phyloP scores from a whole-genome alignment of 2,113 vertebrate genomes.

The Pao palembangensis region DNA sequence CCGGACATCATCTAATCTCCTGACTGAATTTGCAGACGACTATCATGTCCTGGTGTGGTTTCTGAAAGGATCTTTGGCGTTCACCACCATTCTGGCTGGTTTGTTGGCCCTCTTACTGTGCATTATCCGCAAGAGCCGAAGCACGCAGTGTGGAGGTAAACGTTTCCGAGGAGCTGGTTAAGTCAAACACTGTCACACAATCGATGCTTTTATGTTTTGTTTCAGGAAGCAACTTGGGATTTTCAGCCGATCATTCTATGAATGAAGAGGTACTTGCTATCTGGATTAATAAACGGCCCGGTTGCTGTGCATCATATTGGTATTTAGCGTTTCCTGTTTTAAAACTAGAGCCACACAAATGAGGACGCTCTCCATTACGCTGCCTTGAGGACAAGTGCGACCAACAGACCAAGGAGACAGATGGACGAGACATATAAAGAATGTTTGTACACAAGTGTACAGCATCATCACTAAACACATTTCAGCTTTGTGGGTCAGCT shows the following conservation, averaged over 20 bases:
- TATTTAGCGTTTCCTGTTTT: not conserved
- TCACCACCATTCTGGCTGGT: constrained; percentile 16
- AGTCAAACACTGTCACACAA: too few relatives aligned
- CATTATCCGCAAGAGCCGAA: constrained; percentile 12
- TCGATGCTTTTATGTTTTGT: too few relatives aligned
- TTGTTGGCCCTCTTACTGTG: constrained; percentile 1
- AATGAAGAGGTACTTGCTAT: too few relatives aligned
- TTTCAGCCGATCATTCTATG: too few relatives aligned
- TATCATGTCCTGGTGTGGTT: constrained; percentile 8
- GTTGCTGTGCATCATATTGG: too few relatives aligned
- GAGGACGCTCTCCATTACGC: constrained; percentile 15
- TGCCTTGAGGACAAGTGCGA: not conserved
- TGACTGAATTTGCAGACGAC: not conserved
- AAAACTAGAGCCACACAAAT: not conserved
- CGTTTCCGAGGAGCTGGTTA: too few relatives aligned
- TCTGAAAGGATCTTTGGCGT: constrained; percentile 19
- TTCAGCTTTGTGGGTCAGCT: not conserved
- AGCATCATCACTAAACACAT: not conserved
- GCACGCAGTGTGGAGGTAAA: constrained; percentile 13
- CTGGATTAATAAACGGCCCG: too few relatives aligned
- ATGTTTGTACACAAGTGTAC: constrained; percentile 18
- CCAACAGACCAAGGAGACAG: not conserved
- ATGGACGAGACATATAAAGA: not conserved
- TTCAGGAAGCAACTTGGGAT: too few relatives aligned
- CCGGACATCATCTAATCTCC: not conserved